These are phyloP conservation scores for Megathymus violae DNA, from an alignment of 1,140 invertebrate species.

Conservation along the genomic window DNA sequence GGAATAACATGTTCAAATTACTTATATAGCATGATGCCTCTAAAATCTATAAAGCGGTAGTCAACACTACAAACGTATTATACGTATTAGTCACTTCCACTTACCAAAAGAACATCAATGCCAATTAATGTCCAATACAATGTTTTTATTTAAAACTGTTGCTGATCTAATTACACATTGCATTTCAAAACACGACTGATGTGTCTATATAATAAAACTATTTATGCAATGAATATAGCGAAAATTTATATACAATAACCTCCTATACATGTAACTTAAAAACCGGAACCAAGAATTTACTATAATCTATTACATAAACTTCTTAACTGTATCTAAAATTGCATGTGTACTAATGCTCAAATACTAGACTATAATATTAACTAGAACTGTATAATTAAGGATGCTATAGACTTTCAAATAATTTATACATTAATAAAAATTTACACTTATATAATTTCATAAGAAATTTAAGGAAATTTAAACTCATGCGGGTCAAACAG, in stretches of 20 bases:
- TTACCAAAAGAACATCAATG: slow-evolving; percentile 73
- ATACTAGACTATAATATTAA: slow-evolving; percentile 39
- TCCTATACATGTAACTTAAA: slow-evolving; percentile 12
- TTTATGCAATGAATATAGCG: slow-evolving; percentile 3
- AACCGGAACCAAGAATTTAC: slow-evolving; percentile 22
- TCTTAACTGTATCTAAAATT: slow-evolving; percentile 13
- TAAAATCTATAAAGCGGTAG: slow-evolving; percentile 74
- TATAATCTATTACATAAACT: slow-evolving; percentile 44
- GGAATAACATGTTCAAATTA: slow-evolving; percentile 50
- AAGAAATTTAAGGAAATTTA: not conserved
- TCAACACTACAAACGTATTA: slow-evolving; percentile 65
- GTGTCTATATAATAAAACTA: slow-evolving; percentile 38
- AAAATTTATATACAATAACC: not conserved
- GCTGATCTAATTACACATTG: slow-evolving; percentile 59
- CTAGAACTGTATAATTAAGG: slow-evolving; percentile 18
- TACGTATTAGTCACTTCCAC: slow-evolving; percentile 66
- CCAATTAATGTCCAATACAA: slow-evolving; percentile 66
- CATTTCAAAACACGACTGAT: slow-evolving; percentile 55
- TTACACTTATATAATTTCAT: not conserved
- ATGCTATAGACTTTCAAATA: not conserved
- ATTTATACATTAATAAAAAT: not conserved
- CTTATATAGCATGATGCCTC: slow-evolving; percentile 67
- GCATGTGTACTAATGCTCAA: slow-evolving; percentile 26
- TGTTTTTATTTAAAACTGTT: slow-evolving; percentile 58
- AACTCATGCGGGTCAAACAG: not conserved